Conservation (phyloP, 1,140 invertebrate genomes). For the Ceratina japonica region DNA sequence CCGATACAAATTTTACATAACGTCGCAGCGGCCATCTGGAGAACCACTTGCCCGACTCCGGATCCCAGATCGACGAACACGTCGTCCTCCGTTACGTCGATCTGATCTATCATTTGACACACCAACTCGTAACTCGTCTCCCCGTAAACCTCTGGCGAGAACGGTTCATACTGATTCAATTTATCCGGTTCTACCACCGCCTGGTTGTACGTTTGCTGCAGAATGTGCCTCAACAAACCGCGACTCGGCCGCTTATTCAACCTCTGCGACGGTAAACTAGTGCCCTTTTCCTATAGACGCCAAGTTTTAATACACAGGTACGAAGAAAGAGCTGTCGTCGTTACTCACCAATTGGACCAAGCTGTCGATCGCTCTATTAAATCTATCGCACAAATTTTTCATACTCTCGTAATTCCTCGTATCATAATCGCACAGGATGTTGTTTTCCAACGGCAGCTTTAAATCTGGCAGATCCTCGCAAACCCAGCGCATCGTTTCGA, state of each 20-base stretch:
- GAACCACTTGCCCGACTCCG: conserved; percentile 97
- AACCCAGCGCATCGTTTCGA: conserved; percentile 96
- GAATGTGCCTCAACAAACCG: conserved; percentile 93
- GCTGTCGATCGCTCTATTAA: conserved; percentile 97
- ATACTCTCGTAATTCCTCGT: conserved; percentile 97
- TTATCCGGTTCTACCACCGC: conserved; percentile 97
- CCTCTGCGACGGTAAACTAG: conserved; percentile 90
- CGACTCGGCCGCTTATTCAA: conserved; percentile 92
- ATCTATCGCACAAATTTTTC: conserved; percentile 95
- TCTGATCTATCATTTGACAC: conserved; percentile 97
- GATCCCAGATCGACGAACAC: conserved; percentile 98
- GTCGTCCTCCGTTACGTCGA: conserved; percentile 94
- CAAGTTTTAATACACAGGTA: neutral
- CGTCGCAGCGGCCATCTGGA: conserved; percentile 97
- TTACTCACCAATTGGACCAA: conserved; percentile 92
- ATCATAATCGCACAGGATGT: conserved; percentile 94
- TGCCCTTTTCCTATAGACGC: conserved; percentile 90
- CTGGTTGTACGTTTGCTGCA: conserved; percentile 98
- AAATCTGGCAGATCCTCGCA: conserved; percentile 97
- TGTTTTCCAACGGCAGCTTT: conserved; percentile 94
- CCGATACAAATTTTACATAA: conserved; percentile 95
- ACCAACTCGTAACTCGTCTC: conserved; percentile 98
- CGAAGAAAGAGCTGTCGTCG: neutral
- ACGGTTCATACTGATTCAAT: conserved; percentile 98
- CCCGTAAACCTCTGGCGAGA: conserved; percentile 99